Evolutionary conservation across 2,888 invertebrate genomes (phyloP), one percentile per base, ranked within the genome.

Genomic region (Fragum fragum): DNA sequence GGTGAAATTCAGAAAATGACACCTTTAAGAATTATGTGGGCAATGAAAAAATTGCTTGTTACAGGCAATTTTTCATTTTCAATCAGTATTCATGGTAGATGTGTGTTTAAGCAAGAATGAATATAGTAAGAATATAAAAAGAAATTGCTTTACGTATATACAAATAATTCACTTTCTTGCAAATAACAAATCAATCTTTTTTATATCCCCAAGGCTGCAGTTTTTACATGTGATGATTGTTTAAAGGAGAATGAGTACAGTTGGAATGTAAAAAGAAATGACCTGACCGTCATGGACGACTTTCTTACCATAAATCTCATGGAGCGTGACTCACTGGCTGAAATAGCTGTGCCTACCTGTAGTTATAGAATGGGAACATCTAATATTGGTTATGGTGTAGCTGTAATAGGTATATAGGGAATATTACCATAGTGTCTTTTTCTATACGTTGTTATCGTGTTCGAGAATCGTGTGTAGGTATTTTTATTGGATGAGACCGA

Each of bases 361-460:
- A 98, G 98, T 0, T 99, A 99, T 94, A 96, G 99, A 90, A 99
- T 99, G 99, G 99, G 99, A 0, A 97, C 97, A 26, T 93, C 95
- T 2, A 95, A 97, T 87, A 97, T 98, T 94, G 99, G 98, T 1
- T 98, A 97, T 94, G 98, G 98, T 47, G 96, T 96, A 85, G 97
- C 97, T 11, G 95, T 97, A 74, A 94, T 98, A 88, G 97, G 98
- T 95, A 92, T 21, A 28, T 21, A 29, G 59, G n/a, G n/a, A 47
- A 47, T 16, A 47, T 47, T 14, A 5, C 2, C 6, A 14, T 9
- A 6, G 6, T 39, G 39, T 39, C 39, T n/a, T n/a, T n/a, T n/a
- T n/a, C n/a, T n/a, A n/a, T n/a, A n/a, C n/a, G n/a, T n/a, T n/a
- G n/a, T n/a, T n/a, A n/a, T n/a, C n/a, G n/a, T n/a, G n/a, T n/a